phyloP scores from a whole-genome alignment of 2,113 vertebrate genomes.

The Etia nguti region DNA sequence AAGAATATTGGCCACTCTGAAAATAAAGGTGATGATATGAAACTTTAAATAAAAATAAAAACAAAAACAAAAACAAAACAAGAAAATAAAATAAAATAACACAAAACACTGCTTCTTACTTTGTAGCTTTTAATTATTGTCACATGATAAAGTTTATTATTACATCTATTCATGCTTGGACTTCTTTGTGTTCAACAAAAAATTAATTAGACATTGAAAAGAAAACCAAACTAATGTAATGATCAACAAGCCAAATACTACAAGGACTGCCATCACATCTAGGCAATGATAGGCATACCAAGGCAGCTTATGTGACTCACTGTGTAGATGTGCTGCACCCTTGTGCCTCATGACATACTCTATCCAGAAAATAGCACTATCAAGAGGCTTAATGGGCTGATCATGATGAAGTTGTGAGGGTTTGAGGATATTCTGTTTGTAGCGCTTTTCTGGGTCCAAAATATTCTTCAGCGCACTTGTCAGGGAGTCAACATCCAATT shows the following conservation, averaged over 20 bases:
- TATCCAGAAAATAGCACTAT: no score
- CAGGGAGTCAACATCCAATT: conserved; percentile 32
- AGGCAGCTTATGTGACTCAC: conserved; percentile 46
- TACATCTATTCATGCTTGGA: conserved; percentile 19
- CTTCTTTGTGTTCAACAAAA: not conserved
- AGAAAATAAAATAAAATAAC: rapidly evolving
- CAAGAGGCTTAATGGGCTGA: no score
- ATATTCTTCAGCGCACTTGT: conserved; percentile 39
- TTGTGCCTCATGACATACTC: conserved; percentile 61
- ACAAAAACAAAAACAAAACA: not conserved
- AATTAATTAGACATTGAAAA: conserved; percentile 1
- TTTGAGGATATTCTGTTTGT: no score
- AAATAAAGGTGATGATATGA: not conserved
- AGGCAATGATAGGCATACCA: conserved; percentile 48
- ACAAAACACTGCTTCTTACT: not conserved
- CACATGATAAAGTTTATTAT: not conserved
- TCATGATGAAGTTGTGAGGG: no score
- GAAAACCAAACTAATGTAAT: not conserved
- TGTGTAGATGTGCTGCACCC: conserved; percentile 57
- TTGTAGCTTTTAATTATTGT: not conserved
- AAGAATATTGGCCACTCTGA: not conserved
- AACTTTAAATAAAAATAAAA: not conserved
- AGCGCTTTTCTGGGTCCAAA: conserved; percentile 32
- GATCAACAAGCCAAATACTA: not conserved
- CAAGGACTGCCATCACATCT: conserved; percentile 38